Percentiles rank a stretch among this genome's conserved stretches.
phyloP scores from a whole-genome alignment of 2,888 invertebrate genomes.

The Leptura quadrifasciata region DNA sequence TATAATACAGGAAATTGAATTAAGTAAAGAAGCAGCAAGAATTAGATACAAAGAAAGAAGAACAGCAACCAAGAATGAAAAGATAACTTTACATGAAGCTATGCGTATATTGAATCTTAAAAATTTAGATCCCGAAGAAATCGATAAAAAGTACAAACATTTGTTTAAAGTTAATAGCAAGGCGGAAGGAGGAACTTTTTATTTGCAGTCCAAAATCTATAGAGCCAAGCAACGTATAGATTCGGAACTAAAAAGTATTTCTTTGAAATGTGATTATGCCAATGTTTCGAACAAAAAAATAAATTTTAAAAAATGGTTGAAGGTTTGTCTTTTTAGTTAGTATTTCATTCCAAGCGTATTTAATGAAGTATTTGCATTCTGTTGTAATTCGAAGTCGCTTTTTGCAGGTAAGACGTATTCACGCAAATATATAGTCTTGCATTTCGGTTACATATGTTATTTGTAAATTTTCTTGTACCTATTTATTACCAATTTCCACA shows the following conservation, averaged over 20 bases:
- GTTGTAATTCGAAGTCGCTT: no score
- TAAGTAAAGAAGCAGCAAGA: constrained; percentile 87
- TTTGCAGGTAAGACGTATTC: no score
- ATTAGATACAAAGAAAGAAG: constrained; percentile 54
- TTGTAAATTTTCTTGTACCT: no score
- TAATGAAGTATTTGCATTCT: no score
- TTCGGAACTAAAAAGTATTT: constrained; percentile 77
- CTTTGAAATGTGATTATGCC: constrained; percentile 1
- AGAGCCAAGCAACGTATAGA: constrained; percentile 90
- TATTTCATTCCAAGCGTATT: no score
- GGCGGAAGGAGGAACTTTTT: constrained; percentile 93
- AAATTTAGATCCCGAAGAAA: constrained; percentile 79
- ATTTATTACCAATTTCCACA: no score
- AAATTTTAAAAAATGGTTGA: neutral
- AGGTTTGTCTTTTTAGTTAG: neutral
- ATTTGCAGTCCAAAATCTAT: constrained; percentile 95
- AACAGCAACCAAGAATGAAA: neutral
- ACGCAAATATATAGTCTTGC: no score
- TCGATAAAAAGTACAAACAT: constrained; percentile 86
- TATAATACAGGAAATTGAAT: constrained; percentile 84
- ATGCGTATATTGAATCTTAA: constrained; percentile 92
- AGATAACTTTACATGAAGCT: constrained; percentile 80
- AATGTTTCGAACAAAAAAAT: constrained; percentile 19
- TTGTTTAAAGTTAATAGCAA: constrained; percentile 92
- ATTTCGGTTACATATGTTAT: no score